Conservation (phyloP, 2,888 invertebrate species). For the Leucoma salicis region DNA sequence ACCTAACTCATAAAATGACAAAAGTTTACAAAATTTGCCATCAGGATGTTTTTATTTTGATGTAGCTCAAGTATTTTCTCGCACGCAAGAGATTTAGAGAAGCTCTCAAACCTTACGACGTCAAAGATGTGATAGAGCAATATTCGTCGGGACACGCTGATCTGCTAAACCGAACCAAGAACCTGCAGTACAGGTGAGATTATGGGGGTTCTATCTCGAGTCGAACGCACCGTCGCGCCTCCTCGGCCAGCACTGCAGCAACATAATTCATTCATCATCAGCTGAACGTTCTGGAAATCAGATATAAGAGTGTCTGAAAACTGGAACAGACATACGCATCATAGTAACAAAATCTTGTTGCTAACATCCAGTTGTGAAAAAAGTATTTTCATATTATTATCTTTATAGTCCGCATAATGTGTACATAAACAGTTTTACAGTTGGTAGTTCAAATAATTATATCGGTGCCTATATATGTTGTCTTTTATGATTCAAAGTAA, state of each 20-base stretch:
- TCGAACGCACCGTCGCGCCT: constrained; percentile 22
- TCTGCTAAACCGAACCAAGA: constrained; percentile 93
- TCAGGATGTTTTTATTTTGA: constrained; percentile 73
- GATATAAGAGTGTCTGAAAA: constrained; percentile 10
- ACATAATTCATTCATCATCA: constrained; percentile 46
- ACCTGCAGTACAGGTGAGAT: constrained; percentile 90
- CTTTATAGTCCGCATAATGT: not conserved
- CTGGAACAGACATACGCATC: constrained; percentile 7
- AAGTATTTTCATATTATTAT: not conserved
- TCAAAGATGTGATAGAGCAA: constrained; percentile 97
- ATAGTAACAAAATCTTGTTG: constrained; percentile 14
- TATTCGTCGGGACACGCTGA: constrained; percentile 94
- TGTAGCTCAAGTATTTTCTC: constrained; percentile 93
- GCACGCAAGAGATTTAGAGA: constrained; percentile 95
- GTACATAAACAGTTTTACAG: not conserved
- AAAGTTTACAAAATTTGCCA: constrained; percentile 35
- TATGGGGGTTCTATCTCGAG: constrained; percentile 27
- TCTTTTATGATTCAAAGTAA: constrained; percentile 2
- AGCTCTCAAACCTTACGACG: constrained; percentile 95
- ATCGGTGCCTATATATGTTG: not conserved
- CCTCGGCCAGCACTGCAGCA: constrained; percentile 28
- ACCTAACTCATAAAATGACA: not conserved
- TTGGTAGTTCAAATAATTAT: constrained; percentile 2
- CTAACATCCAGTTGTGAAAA: constrained; percentile 16
- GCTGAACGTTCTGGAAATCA: constrained; percentile 32